Percentiles rank a stretch among this genome's conserved stretches.
phyloP scores from a whole-genome alignment of 2,113 vertebrate genomes.

The Perccottus glenii region DNA sequence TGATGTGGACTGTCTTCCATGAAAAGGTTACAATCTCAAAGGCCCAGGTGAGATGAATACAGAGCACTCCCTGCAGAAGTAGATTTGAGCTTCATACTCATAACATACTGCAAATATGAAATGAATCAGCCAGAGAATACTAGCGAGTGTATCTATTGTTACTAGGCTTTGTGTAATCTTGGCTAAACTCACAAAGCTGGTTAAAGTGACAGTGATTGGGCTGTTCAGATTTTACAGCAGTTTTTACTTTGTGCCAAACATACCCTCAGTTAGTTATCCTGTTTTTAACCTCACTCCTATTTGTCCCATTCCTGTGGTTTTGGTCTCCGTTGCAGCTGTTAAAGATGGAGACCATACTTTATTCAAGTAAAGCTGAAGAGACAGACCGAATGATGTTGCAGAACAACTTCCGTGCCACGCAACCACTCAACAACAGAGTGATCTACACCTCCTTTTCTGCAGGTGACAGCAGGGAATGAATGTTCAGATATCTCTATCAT shows the following conservation, averaged over 20 bases:
- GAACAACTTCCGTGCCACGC: constrained; percentile 76
- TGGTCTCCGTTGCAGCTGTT: constrained; percentile 62
- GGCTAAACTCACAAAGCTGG: background rate
- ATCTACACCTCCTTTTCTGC: constrained; percentile 75
- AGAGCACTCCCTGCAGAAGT: background rate
- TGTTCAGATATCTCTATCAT: constrained; percentile 1
- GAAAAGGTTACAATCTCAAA: constrained; percentile 81
- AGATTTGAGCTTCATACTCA: no score
- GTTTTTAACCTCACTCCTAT: background rate
- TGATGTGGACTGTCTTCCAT: constrained; percentile 88
- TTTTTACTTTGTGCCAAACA: background rate
- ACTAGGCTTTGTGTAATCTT: background rate
- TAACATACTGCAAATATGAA: no score
- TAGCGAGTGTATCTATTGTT: no score
- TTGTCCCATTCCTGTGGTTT: background rate
- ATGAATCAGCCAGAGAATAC: no score
- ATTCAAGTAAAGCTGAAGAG: constrained; percentile 61
- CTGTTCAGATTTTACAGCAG: background rate
- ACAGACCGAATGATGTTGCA: constrained; percentile 64
- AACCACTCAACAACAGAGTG: constrained; percentile 75
- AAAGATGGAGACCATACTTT: constrained; percentile 76
- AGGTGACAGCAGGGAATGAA: constrained; percentile 55
- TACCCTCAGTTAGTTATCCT: no score
- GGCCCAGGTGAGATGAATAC: constrained; percentile 77
- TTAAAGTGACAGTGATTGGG: background rate